Conservation (phyloP, 2,113 vertebrate genomes). For the Rostratula benghalensis region DNA sequence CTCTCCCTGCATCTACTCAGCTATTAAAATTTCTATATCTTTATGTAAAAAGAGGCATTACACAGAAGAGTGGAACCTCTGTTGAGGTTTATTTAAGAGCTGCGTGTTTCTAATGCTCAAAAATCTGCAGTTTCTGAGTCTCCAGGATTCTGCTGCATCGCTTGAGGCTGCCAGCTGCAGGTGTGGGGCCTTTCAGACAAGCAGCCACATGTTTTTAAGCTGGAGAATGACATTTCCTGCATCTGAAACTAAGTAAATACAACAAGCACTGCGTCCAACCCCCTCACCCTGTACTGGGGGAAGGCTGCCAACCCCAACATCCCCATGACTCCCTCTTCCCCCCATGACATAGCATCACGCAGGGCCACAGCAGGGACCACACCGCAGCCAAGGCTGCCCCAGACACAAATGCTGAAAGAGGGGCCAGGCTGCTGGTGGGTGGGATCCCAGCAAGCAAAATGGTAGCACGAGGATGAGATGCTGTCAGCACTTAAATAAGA, state of each 20-base stretch:
- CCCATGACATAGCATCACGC: not conserved
- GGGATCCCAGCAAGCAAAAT: not conserved
- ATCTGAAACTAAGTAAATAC: not conserved
- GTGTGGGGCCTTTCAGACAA: not conserved
- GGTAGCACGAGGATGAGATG: not conserved
- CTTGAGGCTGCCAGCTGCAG: not conserved
- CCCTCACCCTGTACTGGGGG: accelerated
- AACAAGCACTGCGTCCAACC: not conserved
- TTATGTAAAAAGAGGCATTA: not conserved
- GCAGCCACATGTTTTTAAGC: not conserved
- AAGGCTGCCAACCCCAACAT: not conserved
- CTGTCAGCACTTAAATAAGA: not conserved
- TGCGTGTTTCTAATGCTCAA: not conserved
- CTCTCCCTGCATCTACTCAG: not conserved
- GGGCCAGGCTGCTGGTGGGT: not conserved
- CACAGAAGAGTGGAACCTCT: not conserved
- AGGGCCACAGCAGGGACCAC: not conserved
- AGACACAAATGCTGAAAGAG: not conserved
- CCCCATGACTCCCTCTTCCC: not conserved
- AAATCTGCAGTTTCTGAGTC: not conserved
- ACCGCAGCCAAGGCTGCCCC: not conserved
- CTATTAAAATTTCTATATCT: not conserved
- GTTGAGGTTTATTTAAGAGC: not conserved
- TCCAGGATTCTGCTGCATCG: not conserved
- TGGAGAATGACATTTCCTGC: not conserved